Conservation (phyloP, 1,140 invertebrate species). For the Calycopis cecrops region DNA sequence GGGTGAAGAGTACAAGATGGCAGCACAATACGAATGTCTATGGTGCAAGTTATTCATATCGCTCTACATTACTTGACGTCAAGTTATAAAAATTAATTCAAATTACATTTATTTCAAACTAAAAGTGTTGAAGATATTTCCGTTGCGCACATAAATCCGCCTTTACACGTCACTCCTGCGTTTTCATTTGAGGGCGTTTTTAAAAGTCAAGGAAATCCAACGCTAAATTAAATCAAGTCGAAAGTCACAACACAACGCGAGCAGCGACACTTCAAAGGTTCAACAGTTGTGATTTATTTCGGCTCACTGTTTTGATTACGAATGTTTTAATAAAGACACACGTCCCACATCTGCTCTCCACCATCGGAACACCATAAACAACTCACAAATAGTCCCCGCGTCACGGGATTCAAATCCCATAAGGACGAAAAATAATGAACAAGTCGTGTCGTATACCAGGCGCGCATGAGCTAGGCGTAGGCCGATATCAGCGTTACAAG, state of each 20-base stretch:
- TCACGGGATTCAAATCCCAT: slow-evolving; percentile 29
- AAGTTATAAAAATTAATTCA: too few relatives aligned
- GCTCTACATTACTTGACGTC: too few relatives aligned
- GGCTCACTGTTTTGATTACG: slow-evolving; percentile 8
- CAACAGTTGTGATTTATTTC: slow-evolving; percentile 1
- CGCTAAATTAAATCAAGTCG: slow-evolving; percentile 6
- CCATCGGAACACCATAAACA: slow-evolving; percentile 22
- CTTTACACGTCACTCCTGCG: neutral
- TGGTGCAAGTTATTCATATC: too few relatives aligned
- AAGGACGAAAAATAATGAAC: slow-evolving; percentile 48
- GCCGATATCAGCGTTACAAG: slow-evolving; percentile 63
- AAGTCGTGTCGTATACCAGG: slow-evolving; percentile 40
- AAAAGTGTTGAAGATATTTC: neutral
- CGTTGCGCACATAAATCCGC: slow-evolving; percentile 14
- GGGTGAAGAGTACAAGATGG: too few relatives aligned
- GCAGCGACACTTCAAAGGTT: slow-evolving; percentile 10
- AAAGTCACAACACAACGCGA: neutral
- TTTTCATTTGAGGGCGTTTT: neutral
- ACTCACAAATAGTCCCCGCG: slow-evolving; percentile 24
- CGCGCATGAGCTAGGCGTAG: slow-evolving; percentile 40
- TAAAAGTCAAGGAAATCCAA: slow-evolving; percentile 13
- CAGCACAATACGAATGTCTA: too few relatives aligned
- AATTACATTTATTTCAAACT: too few relatives aligned
- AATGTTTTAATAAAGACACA: neutral
- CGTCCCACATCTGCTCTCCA: slow-evolving; percentile 17